These are phyloP conservation scores for Drosophila cardini DNA, from an alignment of 1,140 invertebrate genomes.

Conservation along the genomic window DNA sequence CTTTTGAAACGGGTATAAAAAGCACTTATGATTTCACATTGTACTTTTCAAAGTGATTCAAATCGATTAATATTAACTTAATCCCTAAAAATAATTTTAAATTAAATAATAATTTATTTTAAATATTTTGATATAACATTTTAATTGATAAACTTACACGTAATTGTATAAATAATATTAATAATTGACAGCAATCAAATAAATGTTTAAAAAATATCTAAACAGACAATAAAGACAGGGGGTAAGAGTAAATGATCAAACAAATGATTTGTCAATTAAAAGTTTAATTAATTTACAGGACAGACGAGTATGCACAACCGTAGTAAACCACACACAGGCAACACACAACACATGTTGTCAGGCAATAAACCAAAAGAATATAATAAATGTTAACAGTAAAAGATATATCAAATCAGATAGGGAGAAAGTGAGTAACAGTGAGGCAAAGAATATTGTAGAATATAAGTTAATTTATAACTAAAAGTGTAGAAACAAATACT, in stretches of 20 bases:
- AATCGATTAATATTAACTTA: too few species aligned
- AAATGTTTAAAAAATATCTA: conserved; percentile 15
- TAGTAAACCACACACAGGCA: conserved; percentile 18
- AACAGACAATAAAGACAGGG: conserved; percentile 1
- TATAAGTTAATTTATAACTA: too few species aligned
- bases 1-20: too few species aligned
- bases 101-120: not conserved
- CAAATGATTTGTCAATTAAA: conserved; percentile 72
- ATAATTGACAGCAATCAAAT: conserved; percentile 52
- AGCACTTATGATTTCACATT: too few species aligned
- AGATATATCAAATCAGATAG: not conserved
- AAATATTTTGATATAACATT: not conserved
- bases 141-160: conserved; percentile 23
- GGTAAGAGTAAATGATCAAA: conserved; percentile 11
- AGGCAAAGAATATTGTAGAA: not conserved
- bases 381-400: conserved; percentile 26
- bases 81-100: not conserved
- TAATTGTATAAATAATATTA: conserved; percentile 59
- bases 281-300: conserved; percentile 68
- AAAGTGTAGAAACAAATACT: too few species aligned
- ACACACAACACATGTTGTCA: conserved; percentile 9
- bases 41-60: too few species aligned
- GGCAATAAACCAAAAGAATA: conserved; percentile 51
- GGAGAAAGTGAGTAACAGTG: not conserved
- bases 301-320: conserved; percentile 29